phyloP scores from a whole-genome alignment of 2,888 invertebrate genomes.

The Tenodera sinensis region DNA sequence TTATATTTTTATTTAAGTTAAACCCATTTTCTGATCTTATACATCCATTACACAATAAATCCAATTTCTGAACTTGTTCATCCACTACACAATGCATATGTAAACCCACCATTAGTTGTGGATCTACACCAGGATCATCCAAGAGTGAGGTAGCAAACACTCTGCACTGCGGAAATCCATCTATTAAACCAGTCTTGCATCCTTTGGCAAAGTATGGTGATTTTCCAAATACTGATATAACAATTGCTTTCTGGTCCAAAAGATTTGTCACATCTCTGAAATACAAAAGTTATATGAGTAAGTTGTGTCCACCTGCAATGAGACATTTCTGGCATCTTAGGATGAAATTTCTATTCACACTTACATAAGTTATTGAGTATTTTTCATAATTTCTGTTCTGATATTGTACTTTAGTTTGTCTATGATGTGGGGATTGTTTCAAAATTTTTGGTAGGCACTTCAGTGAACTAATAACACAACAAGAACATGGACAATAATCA shows the following conservation, averaged over 20 bases:
- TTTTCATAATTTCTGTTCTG: too few relatives aligned
- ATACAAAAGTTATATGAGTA: neutral
- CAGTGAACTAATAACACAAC: too few relatives aligned
- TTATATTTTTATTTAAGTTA: too few relatives aligned
- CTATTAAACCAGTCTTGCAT: slow-evolving; percentile 61
- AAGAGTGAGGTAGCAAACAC: slow-evolving; percentile 36
- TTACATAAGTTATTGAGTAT: too few relatives aligned
- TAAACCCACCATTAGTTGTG: slow-evolving; percentile 41
- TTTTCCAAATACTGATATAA: slow-evolving; percentile 71
- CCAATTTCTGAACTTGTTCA: neutral
- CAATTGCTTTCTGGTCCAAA: slow-evolving; percentile 54
- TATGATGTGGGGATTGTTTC: too few relatives aligned
- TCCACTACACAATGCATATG: neutral
- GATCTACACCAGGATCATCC: slow-evolving; percentile 42
- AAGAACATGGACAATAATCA: too few relatives aligned
- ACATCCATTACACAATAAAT: neutral
- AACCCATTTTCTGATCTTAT: neutral
- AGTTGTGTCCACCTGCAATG: too few relatives aligned
- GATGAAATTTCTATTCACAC: too few relatives aligned
- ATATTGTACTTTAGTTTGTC: too few relatives aligned
- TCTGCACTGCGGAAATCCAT: slow-evolving; percentile 47
- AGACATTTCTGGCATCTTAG: too few relatives aligned
- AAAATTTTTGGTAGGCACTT: too few relatives aligned
- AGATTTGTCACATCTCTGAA: neutral
- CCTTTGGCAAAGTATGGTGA: slow-evolving; percentile 59